These are phyloP conservation scores for Prolemur simus DNA, from an alignment of 2,113 vertebrate species.

Conservation along the genomic window DNA sequence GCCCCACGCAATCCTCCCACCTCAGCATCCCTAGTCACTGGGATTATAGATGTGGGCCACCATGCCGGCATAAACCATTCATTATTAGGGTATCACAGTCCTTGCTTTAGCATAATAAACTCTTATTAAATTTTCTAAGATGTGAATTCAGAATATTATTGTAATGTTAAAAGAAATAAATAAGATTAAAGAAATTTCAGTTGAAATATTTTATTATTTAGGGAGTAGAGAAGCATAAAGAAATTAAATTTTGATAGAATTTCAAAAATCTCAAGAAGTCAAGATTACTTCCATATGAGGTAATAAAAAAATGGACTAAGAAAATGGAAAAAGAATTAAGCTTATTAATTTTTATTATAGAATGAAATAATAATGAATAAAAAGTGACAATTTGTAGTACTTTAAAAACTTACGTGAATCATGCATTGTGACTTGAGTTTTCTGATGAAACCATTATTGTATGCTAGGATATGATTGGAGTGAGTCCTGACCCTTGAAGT, in stretches of 20 bases:
- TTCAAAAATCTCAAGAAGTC: not conserved
- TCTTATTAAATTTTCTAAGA: not conserved
- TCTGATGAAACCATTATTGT: not conserved
- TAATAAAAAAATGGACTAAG: not conserved
- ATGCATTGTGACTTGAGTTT: not conserved
- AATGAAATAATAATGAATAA: slow-evolving; percentile 18
- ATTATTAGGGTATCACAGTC: not conserved
- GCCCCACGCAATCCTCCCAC: too few species aligned
- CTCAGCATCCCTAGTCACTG: too few species aligned
- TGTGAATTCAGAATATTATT: not conserved
- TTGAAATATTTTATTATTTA: not conserved
- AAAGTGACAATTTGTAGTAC: not conserved
- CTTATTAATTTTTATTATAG: not conserved
- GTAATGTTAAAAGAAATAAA: not conserved
- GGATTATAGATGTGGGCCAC: too few species aligned
- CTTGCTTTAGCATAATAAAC: not conserved
- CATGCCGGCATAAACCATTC: not conserved
- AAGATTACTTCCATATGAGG: not conserved
- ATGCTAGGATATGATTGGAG: not conserved
- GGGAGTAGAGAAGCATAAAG: not conserved
- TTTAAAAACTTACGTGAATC: not conserved
- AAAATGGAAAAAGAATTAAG: not conserved
- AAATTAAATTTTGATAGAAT: not conserved
- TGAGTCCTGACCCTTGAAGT: not conserved
- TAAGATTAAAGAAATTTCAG: not conserved